Conservation (phyloP, 2,888 invertebrate species). For the Homarus gammarus region DNA sequence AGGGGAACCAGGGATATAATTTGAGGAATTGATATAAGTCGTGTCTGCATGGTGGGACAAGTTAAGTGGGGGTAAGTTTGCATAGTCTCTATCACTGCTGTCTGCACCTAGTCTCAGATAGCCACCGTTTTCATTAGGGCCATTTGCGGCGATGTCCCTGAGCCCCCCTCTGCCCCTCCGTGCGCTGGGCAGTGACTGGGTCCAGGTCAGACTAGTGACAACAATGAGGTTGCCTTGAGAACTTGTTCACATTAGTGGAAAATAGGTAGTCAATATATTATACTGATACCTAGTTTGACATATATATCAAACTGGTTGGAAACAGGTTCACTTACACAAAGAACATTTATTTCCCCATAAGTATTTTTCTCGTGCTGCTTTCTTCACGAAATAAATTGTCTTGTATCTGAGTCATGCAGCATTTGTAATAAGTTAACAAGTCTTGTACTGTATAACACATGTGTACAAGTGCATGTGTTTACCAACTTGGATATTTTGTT, state of each 20-base stretch:
- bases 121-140: conserved; percentile 60
- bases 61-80: conserved; percentile 59
- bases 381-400: background rate
- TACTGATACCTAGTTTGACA: conserved; percentile 7
- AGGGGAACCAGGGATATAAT: background rate
- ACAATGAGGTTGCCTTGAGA: conserved; percentile 63
- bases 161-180: conserved; percentile 55
- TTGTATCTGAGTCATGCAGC: background rate
- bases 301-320: conserved; percentile 24
- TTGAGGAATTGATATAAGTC: conserved; percentile 14
- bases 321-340: conserved; percentile 14
- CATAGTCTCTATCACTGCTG: conserved; percentile 58
- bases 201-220: conserved; percentile 72
- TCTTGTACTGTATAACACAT: background rate
- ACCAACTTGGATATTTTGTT: background rate
- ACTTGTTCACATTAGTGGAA: conserved; percentile 50
- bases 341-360: background rate
- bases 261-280: conserved; percentile 29
- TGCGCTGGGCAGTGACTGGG: conserved; percentile 65
- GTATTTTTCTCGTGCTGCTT: background rate
- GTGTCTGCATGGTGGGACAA: conserved; percentile 57
- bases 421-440: background rate
- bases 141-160: conserved; percentile 43
- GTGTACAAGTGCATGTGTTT: background rate
- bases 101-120: conserved; percentile 44